Percentiles rank a stretch among this genome's conserved stretches.
These are phyloP conservation scores for Hirundichthys speculiger DNA, from an alignment of 2,113 vertebrate genomes.

Conservation along the genomic window DNA sequence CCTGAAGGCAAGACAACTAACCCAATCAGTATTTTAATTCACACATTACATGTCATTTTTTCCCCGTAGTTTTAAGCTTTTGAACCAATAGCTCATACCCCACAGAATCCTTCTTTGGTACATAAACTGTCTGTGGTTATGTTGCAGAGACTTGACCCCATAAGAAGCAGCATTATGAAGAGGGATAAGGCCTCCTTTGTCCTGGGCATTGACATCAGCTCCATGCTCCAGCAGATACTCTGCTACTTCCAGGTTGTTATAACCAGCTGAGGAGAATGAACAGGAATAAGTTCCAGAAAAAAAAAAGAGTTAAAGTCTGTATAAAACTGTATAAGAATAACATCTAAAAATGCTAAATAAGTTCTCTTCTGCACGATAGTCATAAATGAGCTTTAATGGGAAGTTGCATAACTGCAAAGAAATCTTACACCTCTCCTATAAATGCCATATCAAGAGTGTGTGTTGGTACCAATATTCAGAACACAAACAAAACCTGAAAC, in stretches of 20 bases:
- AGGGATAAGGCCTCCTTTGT: conserved; percentile 98
- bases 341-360: background rate
- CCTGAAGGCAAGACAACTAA: background rate
- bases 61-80: too few relatives aligned
- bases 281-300: background rate
- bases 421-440: too few relatives aligned
- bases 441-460: too few relatives aligned
- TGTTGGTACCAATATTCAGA: too few relatives aligned
- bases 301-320: background rate
- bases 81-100: too few relatives aligned
- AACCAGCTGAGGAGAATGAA: conserved; percentile 86
- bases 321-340: background rate
- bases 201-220: conserved; percentile 97
- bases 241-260: conserved; percentile 98
- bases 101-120: background rate
- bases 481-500: too few relatives aligned
- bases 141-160: conserved; percentile 84
- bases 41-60: too few relatives aligned
- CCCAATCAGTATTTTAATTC: background rate
- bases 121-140: background rate
- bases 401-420: too few relatives aligned
- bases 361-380: too few relatives aligned
- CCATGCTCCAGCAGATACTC: conserved; percentile 98
- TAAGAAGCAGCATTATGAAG: conserved; percentile 98
- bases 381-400: background rate